phyloP scores from a whole-genome alignment of 1,140 invertebrate genomes.

The Steinernema feltiae region DNA sequence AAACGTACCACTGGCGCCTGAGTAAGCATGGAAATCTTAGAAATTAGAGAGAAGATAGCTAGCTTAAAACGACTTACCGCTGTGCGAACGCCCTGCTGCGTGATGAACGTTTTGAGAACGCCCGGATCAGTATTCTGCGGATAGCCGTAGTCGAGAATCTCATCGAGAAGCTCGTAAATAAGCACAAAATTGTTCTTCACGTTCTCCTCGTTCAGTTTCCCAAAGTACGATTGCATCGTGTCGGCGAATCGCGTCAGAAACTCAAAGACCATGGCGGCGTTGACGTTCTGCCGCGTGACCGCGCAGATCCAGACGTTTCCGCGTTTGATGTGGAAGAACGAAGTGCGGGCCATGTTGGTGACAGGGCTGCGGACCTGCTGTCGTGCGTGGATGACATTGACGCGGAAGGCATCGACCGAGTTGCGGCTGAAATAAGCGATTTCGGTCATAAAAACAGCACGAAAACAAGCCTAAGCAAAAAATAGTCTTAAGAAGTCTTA shows the following conservation, averaged over 20 bases:
- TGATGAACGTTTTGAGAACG: constrained; percentile 95
- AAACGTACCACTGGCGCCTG: constrained; percentile 9
- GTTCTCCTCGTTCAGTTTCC: constrained; percentile 97
- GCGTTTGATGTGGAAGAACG: constrained; percentile 96
- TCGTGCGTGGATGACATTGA: constrained; percentile 97
- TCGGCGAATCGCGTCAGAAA: constrained; percentile 96
- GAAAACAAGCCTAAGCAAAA: too few species aligned
- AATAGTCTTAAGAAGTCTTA: background rate
- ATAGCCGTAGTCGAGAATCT: constrained; percentile 97
- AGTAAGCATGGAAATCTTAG: constrained; percentile 12
- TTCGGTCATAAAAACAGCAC: constrained; percentile 5
- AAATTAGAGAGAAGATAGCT: constrained; percentile 12
- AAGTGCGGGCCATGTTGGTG: constrained; percentile 81
- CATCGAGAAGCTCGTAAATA: constrained; percentile 95
- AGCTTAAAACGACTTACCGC: constrained; percentile 57
- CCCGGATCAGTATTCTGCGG: constrained; percentile 96
- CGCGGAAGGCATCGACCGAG: constrained; percentile 96
- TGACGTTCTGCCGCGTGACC: constrained; percentile 93
- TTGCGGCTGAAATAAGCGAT: constrained; percentile 66
- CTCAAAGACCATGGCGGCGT: constrained; percentile 89
- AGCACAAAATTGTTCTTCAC: constrained; percentile 99
- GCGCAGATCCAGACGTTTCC: constrained; percentile 98
- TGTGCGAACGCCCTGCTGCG: constrained; percentile 98
- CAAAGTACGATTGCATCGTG: constrained; percentile 94
- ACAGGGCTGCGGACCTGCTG: constrained; percentile 64